These are phyloP conservation scores for Frankliniella intonsa DNA, from an alignment of 2,888 invertebrate species.

Conservation along the genomic window DNA sequence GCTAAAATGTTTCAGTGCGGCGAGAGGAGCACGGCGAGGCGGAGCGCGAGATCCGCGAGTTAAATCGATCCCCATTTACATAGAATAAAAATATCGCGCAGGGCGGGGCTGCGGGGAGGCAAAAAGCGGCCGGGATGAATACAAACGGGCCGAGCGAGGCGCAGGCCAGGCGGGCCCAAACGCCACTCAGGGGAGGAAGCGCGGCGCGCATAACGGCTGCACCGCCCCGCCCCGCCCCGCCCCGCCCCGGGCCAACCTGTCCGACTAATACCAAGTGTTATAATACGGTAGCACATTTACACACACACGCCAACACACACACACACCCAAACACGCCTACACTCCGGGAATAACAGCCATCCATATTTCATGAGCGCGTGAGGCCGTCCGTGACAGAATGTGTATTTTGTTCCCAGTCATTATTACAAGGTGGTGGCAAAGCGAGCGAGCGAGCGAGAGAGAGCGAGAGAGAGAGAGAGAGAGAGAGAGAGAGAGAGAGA, in stretches of 20 bases:
- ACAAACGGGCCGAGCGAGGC: too few species aligned
- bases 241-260: too few species aligned
- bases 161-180: too few species aligned
- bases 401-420: background rate
- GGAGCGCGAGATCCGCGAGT: background rate
- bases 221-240: too few species aligned
- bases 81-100: constrained; percentile 6
- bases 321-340: background rate
- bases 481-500: too few species aligned
- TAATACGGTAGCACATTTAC: background rate
- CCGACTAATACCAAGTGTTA: too few species aligned
- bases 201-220: too few species aligned
- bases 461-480: too few species aligned
- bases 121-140: too few species aligned
- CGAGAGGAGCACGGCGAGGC: background rate
- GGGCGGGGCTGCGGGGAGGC: background rate
- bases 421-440: too few species aligned
- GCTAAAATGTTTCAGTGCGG: constrained; percentile 9
- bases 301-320: background rate
- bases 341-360: background rate
- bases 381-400: background rate
- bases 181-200: too few species aligned
- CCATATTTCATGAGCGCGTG: constrained; percentile 12
- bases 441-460: too few species aligned
- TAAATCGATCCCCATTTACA: constrained; percentile 21